These are phyloP conservation scores for Lepeophtheirus salmonis DNA, from an alignment of 1,140 invertebrate species.

Conservation along the genomic window DNA sequence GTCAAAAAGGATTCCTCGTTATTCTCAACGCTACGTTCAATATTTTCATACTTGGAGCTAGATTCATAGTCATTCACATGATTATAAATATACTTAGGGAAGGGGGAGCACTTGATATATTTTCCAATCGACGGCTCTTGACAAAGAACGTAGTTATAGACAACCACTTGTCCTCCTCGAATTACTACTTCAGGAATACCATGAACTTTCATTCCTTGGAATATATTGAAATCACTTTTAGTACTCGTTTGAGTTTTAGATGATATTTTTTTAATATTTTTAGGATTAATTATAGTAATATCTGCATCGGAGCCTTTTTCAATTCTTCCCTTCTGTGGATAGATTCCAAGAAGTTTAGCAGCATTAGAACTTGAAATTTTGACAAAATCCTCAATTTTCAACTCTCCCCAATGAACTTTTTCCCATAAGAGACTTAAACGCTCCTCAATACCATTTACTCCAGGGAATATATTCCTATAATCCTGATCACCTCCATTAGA, in stretches of 20 bases:
- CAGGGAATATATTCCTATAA: constrained; percentile 92
- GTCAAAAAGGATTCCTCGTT: background rate
- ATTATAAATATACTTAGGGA: constrained; percentile 4
- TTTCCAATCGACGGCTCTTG: background rate
- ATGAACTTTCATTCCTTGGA: constrained; percentile 32
- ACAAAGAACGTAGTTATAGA: background rate
- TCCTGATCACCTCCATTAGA: constrained; percentile 74
- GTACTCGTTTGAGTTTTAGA: constrained; percentile 35
- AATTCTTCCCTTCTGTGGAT: constrained; percentile 38
- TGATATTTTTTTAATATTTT: constrained; percentile 32
- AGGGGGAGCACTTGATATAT: background rate
- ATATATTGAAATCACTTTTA: constrained; percentile 39
- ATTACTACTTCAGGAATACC: constrained; percentile 23
- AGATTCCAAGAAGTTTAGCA: constrained; percentile 43
- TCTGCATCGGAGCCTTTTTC: constrained; percentile 43
- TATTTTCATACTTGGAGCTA: background rate
- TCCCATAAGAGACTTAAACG: constrained; percentile 41
- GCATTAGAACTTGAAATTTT: constrained; percentile 40
- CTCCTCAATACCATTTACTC: constrained; percentile 67
- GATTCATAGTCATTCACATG: constrained; percentile 1
- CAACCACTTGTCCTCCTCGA: constrained; percentile 1
- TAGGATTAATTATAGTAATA: constrained; percentile 40
- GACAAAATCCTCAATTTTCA: constrained; percentile 39
- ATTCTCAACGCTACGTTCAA: background rate
- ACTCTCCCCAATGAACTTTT: constrained; percentile 36